Base-by-base conservation (phyloP, 2,888 invertebrate species). In the Drosophila helvetica region DNA sequence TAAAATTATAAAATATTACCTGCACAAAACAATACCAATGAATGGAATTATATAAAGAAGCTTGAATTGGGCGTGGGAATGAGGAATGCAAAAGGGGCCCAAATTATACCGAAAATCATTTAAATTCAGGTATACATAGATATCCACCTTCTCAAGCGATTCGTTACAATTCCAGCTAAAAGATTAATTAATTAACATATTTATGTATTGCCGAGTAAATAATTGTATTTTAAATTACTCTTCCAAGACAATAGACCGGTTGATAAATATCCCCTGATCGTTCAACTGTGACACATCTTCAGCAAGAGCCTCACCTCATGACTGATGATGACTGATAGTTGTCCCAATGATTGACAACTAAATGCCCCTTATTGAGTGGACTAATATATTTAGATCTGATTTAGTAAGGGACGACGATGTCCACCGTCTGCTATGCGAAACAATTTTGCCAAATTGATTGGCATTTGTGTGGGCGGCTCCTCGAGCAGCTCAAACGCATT, bases 401-500 rank as follows among this genome's bases (percentile, higher is more conserved):
- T 43, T 50, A 15, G 18, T 19, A 48, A 19, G 19, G 65, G 65
- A 38, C 48, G 12, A 33, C 33, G 33, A 65, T 1, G 48, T 22
- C 43, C 48, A 56, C 56, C 59, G 50, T 22, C 66, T 45, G 43
- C 25, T 42, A 47, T 54, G 53, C 63, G 54, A 65, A 48, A 30
- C 47, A 27, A 54, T 42, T 42, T 38, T 1, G 17, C 46, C 50
- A 69, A 69, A 69, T 69, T 69, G 69, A 69, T 69, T 69, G 69
- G 46, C 45, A 18, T 33, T 46, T 33, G 59, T 18, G 43, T 25
- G 19, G 18, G 17, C n/a, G 25, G 19, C 27, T 27, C 1, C 25
- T 25, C 25, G 25, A 25, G 25, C 25, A 25, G 25, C 12, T 19
- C 8, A 10, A 55, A n/a, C 17, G 43, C 60, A 43, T 48, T 50